Evolutionary conservation across 2,888 invertebrate genomes (phyloP).

Genomic region (Rhagium mordax): DNA sequence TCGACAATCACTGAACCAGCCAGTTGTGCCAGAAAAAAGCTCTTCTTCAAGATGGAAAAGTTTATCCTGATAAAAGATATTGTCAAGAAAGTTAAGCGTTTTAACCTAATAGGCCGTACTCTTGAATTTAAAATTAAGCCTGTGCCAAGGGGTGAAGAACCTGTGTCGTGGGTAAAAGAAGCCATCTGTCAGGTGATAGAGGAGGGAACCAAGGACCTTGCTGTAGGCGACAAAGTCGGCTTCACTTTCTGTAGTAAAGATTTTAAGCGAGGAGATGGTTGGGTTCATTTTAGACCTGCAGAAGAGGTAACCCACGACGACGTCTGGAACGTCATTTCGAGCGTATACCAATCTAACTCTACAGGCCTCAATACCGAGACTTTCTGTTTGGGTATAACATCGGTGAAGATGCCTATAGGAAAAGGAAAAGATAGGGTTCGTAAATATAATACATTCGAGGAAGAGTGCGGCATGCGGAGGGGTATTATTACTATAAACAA

Average conservation of each 20-base stretch:
- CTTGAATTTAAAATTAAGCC: conserved; percentile 25
- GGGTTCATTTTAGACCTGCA: conserved; percentile 14
- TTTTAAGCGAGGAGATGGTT: conserved; percentile 17
- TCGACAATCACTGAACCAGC: no score
- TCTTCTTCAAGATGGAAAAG: conserved; percentile 26
- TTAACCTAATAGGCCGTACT: conserved; percentile 17
- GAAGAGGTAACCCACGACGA: conserved; percentile 5
- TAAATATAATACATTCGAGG: conserved; percentile 31
- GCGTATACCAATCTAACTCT: conserved; percentile 25
- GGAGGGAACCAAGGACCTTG: not conserved
- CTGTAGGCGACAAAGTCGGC: conserved; percentile 1
- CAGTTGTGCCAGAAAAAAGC: no score
- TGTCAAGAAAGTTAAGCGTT: conserved; percentile 15
- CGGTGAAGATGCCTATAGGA: conserved; percentile 13
- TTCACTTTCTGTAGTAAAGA: conserved; percentile 23
- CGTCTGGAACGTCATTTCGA: conserved; percentile 16
- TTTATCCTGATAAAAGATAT: conserved; percentile 22
- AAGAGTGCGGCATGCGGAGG: conserved; percentile 43
- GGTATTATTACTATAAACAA: no score
- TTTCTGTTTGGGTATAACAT: no score
- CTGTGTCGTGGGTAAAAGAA: not conserved
- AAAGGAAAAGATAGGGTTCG: not conserved
- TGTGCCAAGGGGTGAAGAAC: conserved; percentile 8
- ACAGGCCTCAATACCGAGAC: conserved; percentile 9
- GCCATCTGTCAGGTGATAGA: not conserved